A percentile compares a stretch with the other conserved stretches of the same genome.
phyloP scores from a whole-genome alignment of 2,888 invertebrate genomes.

The Isotomurus palustris region DNA sequence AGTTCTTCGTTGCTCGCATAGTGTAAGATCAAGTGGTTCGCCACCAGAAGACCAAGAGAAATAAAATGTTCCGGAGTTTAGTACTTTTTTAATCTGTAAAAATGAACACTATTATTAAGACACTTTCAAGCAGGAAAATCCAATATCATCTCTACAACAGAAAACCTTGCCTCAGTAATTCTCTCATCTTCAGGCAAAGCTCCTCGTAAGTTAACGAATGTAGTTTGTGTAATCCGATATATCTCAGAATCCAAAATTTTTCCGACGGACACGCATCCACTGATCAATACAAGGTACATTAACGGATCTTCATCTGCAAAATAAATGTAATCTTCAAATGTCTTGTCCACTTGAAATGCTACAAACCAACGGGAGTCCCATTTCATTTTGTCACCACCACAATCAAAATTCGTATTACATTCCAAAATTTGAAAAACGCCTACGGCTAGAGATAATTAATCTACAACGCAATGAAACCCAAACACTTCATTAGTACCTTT shows the following conservation, averaged over 20 bases:
- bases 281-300: slow-evolving; percentile 85
- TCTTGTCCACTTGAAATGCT: too few relatives aligned
- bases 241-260: slow-evolving; percentile 93
- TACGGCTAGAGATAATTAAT: slow-evolving; percentile 4
- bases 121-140: neutral
- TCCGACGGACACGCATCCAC: slow-evolving; percentile 93
- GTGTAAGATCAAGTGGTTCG: slow-evolving; percentile 77
- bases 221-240: slow-evolving; percentile 87
- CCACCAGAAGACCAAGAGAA: slow-evolving; percentile 73
- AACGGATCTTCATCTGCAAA: slow-evolving; percentile 66
- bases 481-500: neutral
- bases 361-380: too few relatives aligned
- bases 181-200: slow-evolving; percentile 60
- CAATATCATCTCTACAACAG: neutral
- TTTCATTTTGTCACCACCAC: too few relatives aligned
- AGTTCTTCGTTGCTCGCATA: slow-evolving; percentile 85
- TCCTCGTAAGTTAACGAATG: slow-evolving; percentile 80
- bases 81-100: slow-evolving; percentile 63
- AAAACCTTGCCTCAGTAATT: slow-evolving; percentile 55
- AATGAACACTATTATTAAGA: neutral
- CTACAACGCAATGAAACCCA: neutral
- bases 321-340: too few relatives aligned
- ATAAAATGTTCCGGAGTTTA: slow-evolving; percentile 98
- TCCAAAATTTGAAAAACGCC: slow-evolving; percentile 2
- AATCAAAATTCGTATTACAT: too few relatives aligned